Conservation (phyloP, 2,797 vertebrate species). For the Acrocephalus scirpaceus region DNA sequence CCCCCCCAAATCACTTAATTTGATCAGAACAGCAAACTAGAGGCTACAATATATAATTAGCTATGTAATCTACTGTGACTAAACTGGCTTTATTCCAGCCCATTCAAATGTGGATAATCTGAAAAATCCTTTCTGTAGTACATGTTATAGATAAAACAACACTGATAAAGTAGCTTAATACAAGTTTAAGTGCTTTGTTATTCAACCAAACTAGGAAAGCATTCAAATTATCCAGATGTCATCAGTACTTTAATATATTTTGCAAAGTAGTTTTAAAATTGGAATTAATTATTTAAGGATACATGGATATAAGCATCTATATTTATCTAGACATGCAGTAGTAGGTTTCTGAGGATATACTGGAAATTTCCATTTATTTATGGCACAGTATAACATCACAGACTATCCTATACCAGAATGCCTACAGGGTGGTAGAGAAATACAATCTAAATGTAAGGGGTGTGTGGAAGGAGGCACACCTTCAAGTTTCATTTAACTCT, state of each 20-base stretch:
- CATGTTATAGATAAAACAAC: constrained; percentile 16
- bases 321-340: not conserved
- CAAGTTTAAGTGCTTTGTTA: not conserved
- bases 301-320: not conserved
- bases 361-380: not conserved
- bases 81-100: constrained; percentile 22
- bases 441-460: not conserved
- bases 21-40: constrained; percentile 23
- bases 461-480: not conserved
- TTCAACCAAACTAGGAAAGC: not conserved
- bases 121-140: not conserved
- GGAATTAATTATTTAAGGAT: not conserved
- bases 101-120: constrained; percentile 35
- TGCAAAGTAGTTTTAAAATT: not conserved
- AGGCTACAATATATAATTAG: constrained; percentile 6
- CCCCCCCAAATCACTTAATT: not conserved
- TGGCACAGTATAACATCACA: not conserved
- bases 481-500: not conserved
- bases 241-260: not conserved
- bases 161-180: constrained; percentile 2
- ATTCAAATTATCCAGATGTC: not conserved
- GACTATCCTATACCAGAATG: not conserved
- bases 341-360: not conserved
- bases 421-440: not conserved
- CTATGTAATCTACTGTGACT: constrained; percentile 26